Base-by-base conservation (phyloP, 2,888 invertebrate species). In the Sylvicola cinctus region DNA sequence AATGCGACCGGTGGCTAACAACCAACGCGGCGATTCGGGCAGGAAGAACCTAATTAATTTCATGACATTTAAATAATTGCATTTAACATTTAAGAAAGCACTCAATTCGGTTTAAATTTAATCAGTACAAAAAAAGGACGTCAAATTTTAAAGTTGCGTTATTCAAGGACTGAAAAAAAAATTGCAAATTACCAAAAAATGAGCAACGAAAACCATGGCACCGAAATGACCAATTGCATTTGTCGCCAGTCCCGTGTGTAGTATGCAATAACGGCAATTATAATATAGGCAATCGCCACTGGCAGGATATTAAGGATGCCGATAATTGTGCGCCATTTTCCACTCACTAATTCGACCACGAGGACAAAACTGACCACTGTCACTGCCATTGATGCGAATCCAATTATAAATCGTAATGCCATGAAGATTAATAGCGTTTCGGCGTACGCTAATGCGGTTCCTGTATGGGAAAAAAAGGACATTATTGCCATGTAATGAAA, bases 1-100 rank as follows among this genome's bases (percentile, higher is more conserved):
- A 10, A 68, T 68, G 40, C 67, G 64, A 11, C 76, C 77, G 61
- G 70, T 68, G 13, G 74, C 73, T 29, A 78, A 53, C 13, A 79
- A 55, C 80, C 80, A 80, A 47, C 78, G 62, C 4, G 80, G 80
- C 2, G 79, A 79, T 61, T 80, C 79, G 5, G 79, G 78, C 36
- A 79, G 52, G 35, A 75, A 60, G 57, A 70, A 74, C 73, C 79
- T 78, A 50, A 38, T 43, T 10, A 31, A 31, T 11, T 7, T 5
- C 8, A 31, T 11, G 5, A 31, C 6, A 31, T 15, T 6, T 31
- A 16, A 31, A 15, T n/a, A 31, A 7, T 7, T n/a, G 7, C 14
- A 10, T 29, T 29, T 29, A 7, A 6, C 12, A 29, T 7, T 29
- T n/a, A 29, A 13, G 8, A 29, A 6, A 29, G 13, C 26, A 25